Evolutionary conservation across 2,888 invertebrate species (phyloP).

Genomic region (Chydorus sphaericus): DNA sequence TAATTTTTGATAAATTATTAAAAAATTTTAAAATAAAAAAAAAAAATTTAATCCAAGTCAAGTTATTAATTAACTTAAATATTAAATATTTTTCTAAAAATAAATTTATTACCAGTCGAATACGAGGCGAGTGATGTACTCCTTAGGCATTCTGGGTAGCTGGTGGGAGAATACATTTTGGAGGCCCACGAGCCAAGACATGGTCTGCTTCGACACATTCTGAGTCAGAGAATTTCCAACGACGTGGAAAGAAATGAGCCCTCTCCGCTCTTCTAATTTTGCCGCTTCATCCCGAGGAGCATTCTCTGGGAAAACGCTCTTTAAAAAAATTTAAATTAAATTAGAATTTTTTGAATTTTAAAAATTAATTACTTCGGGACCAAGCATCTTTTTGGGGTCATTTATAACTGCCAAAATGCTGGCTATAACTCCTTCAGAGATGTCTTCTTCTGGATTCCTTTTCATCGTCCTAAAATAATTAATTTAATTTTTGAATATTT

Average conservation of each 20-base stretch:
- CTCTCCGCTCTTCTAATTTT: slow-evolving; percentile 72
- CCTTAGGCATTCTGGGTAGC: slow-evolving; percentile 91
- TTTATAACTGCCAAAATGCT: slow-evolving; percentile 68
- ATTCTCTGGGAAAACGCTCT: slow-evolving; percentile 64
- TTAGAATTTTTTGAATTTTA: background rate
- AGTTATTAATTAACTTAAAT: too few species aligned
- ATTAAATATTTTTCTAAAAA: background rate
- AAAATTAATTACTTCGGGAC: slow-evolving; percentile 51
- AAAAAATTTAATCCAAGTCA: too few species aligned
- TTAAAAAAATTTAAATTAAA: slow-evolving; percentile 18
- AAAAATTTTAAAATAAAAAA: too few species aligned
- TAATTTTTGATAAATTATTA: too few species aligned
- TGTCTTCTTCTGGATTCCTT: slow-evolving; percentile 40
- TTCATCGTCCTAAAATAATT: background rate
- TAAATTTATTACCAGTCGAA: slow-evolving; percentile 63
- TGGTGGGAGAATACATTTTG: slow-evolving; percentile 93
- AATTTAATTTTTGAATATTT: background rate
- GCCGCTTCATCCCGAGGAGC: slow-evolving; percentile 82
- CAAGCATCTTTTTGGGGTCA: slow-evolving; percentile 69
- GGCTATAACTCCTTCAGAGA: slow-evolving; percentile 59
- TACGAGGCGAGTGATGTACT: slow-evolving; percentile 86
- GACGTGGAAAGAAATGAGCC: slow-evolving; percentile 83
- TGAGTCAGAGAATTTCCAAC: slow-evolving; percentile 82
- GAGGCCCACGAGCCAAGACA: slow-evolving; percentile 82
- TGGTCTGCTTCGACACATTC: slow-evolving; percentile 72